Percentiles rank a stretch among this genome's conserved stretches.
These are phyloP conservation scores for Bubo scandiacus DNA, from an alignment of 2,113 vertebrate species.

Conservation along the genomic window DNA sequence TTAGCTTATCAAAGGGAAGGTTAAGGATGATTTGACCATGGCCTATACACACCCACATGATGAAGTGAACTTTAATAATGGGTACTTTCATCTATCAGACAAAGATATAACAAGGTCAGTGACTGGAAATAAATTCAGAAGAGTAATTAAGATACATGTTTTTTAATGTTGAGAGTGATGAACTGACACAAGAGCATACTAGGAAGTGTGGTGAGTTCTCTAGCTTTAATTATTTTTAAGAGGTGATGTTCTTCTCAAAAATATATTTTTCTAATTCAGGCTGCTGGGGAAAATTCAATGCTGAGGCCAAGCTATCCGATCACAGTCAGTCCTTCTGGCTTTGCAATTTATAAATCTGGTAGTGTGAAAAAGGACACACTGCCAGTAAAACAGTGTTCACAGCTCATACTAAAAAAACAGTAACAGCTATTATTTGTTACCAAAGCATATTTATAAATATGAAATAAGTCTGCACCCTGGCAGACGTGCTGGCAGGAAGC, in stretches of 20 bases:
- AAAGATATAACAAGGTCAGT: slow-evolving; percentile 56
- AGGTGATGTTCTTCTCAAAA: not conserved
- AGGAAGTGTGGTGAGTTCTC: not conserved
- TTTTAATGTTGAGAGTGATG: slow-evolving; percentile 37
- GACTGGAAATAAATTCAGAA: slow-evolving; percentile 44
- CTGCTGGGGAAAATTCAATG: not conserved
- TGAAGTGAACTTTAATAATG: slow-evolving; percentile 54
- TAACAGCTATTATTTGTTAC: slow-evolving; percentile 24
- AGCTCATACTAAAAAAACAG: not conserved
- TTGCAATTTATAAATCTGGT: not conserved
- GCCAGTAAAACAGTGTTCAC: not conserved
- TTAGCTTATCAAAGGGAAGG: slow-evolving; percentile 53
- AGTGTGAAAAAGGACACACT: not conserved
- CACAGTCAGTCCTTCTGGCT: slow-evolving; percentile 1
- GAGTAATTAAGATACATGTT: slow-evolving; percentile 31
- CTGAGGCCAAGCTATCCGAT: not conserved
- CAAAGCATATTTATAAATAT: slow-evolving; percentile 5
- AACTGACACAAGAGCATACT: not conserved
- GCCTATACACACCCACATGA: slow-evolving; percentile 15
- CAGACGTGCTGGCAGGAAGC: slow-evolving; percentile 7
- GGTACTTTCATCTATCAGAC: slow-evolving; percentile 35
- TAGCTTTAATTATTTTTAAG: not conserved
- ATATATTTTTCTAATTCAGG: not conserved
- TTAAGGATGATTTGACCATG: slow-evolving; percentile 55
- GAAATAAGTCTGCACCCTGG: slow-evolving; percentile 8